Evolutionary conservation across 2,797 vertebrate species (phyloP).

Genomic region (Pseudomugil tenellus): DNA sequence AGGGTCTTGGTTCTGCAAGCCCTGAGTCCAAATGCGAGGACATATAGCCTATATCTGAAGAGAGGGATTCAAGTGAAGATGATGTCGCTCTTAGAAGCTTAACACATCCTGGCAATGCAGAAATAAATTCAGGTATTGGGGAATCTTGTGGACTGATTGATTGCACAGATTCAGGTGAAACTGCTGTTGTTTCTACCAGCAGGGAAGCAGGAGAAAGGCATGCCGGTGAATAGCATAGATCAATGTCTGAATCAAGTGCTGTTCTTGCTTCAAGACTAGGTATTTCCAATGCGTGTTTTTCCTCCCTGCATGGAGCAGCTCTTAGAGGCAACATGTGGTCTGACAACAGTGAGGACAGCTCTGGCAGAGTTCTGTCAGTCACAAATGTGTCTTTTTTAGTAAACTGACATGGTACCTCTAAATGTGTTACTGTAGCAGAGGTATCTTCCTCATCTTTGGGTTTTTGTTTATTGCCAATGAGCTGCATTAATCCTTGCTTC

Average conservation of each 20-base stretch:
- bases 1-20: constrained; percentile 32
- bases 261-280: neutral
- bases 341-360: no score
- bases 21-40: constrained; percentile 19
- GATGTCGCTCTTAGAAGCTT: constrained; percentile 39
- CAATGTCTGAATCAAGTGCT: constrained; percentile 8
- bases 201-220: constrained; percentile 39
- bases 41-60: constrained; percentile 50
- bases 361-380: constrained; percentile 1
- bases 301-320: constrained; percentile 28
- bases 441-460: neutral
- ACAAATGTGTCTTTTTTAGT: constrained; percentile 10
- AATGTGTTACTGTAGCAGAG: neutral
- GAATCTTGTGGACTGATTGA: constrained; percentile 64
- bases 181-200: constrained; percentile 25
- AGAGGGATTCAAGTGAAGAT: constrained; percentile 60
- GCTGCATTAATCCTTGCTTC: constrained; percentile 60
- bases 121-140: constrained; percentile 50
- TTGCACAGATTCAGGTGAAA: constrained; percentile 54
- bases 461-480: constrained; percentile 22
- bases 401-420: constrained; percentile 11
- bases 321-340: constrained; percentile 6
- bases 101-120: constrained; percentile 40
- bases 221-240: constrained; percentile 40
- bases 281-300: constrained; percentile 38